Conservation (phyloP, 2,113 vertebrate genomes). For the Copsychus sechellarum region DNA sequence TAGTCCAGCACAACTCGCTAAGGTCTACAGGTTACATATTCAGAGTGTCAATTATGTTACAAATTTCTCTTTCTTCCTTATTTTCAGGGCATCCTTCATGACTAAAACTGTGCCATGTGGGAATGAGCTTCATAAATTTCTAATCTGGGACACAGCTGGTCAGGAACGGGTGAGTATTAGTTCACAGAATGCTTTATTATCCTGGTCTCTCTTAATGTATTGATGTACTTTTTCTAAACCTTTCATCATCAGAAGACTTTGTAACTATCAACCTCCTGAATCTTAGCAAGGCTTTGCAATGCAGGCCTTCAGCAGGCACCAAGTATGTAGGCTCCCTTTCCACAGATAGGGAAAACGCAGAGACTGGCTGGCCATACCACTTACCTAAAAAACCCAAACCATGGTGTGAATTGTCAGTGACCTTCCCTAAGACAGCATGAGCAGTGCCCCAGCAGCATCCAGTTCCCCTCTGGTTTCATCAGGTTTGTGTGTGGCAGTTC, state of each 20-base stretch:
- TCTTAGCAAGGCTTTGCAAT: not conserved
- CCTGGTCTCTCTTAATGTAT: not conserved
- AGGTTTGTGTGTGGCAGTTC: not conserved
- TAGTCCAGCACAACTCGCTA: not conserved
- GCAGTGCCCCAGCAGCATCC: not conserved
- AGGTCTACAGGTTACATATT: not conserved
- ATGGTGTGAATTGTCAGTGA: not conserved
- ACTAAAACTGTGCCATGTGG: slow-evolving; percentile 96
- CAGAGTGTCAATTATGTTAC: not conserved
- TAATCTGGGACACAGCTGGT: slow-evolving; percentile 98
- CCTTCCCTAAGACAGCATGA: not conserved
- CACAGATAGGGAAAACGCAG: not conserved
- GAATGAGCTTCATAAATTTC: slow-evolving; percentile 96
- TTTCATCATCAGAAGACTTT: not conserved
- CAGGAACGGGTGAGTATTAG: slow-evolving; percentile 88
- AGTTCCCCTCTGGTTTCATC: not conserved
- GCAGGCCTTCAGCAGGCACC: not conserved
- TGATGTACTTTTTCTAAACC: not conserved
- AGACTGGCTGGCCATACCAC: not conserved
- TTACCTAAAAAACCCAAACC: not conserved
- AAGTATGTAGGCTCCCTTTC: not conserved
- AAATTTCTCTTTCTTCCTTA: not conserved
- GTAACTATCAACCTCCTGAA: not conserved
- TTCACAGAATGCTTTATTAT: not conserved
- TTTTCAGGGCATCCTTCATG: slow-evolving; percentile 93